A percentile compares a stretch with the other conserved stretches of the same genome.
These are phyloP conservation scores for Pogonocichla stellata DNA, from an alignment of 2,113 vertebrate species.

Conservation along the genomic window DNA sequence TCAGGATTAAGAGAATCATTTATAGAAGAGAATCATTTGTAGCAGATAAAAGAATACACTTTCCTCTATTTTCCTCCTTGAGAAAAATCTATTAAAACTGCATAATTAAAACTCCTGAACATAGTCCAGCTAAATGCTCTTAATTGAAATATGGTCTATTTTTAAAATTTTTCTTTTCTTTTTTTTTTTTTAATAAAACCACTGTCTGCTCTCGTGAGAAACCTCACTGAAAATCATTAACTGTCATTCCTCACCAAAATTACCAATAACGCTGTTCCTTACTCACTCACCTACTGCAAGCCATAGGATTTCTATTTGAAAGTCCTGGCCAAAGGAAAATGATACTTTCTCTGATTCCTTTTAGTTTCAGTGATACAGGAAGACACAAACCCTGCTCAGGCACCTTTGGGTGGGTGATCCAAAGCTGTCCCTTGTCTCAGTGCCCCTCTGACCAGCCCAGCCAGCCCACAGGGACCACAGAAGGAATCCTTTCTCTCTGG, in stretches of 20 bases:
- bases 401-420: neutral
- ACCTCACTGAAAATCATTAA: neutral
- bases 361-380: neutral
- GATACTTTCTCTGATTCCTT: neutral
- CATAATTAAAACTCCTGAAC: constrained; percentile 8
- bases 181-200: neutral
- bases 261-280: neutral
- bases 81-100: constrained; percentile 10
- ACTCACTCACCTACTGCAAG: neutral
- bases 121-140: neutral
- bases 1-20: neutral
- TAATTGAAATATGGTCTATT: neutral
- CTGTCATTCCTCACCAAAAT: neutral
- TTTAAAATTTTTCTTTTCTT: no score
- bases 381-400: neutral
- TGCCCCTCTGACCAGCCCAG: neutral
- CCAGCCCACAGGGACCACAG: neutral
- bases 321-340: neutral
- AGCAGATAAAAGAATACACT: constrained; percentile 1
- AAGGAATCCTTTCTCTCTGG: neutral
- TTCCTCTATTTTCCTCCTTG: neutral
- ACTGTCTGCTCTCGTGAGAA: neutral
- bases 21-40: neutral
- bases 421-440: neutral
- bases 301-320: neutral